Evolutionary conservation across 2,888 invertebrate species (phyloP), one percentile per base, ranked within the genome.

Genomic region (Netelia melanura): DNA sequence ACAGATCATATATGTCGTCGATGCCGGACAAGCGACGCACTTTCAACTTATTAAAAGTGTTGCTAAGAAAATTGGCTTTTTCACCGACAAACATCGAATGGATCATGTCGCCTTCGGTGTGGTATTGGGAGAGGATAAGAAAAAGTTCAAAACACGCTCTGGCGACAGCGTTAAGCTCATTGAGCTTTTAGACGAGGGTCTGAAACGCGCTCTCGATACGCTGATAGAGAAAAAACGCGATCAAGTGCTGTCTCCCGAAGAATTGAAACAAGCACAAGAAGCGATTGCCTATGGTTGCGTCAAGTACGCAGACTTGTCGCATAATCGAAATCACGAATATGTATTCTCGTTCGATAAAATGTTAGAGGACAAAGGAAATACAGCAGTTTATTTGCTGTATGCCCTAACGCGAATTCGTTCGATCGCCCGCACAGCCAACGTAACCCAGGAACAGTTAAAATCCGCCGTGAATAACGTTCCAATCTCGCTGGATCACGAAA

Each of bases 341-440:
- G 96, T 99, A 1, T 99, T 99, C 94, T 99, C 99, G 0, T 99
- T 99, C 94, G 99, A 99, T 92, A 98, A 98, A 84, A 99, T 99
- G 99, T 95, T 99, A 86, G 99, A 99, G 92, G 99, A 99, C 93
- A 97, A 98, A 93, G 99, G 99, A 10, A 99, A 99, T 93, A 99
- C 99, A 0, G 99, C 99, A 0, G 99, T 99, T 0, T 99, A 99
- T 93, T 95, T 99, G 74, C 94, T 99, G 8, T 99, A 99, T 94
- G 98, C 98, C 0, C 96, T 98, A 89, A 99, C 99, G 10, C 95
- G 99, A 58, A 99, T 99, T 87, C 96, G 97, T 91, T 99, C 98
- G 0, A 98, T 98, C 89, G 97, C 97, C 2, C 95, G 98, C 67
- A 97, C 96, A 86, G 97, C 97, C 1, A 96, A 97, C 87, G 93